Conservation (phyloP, 2,888 invertebrate genomes). For the Fragum whitleyi region DNA sequence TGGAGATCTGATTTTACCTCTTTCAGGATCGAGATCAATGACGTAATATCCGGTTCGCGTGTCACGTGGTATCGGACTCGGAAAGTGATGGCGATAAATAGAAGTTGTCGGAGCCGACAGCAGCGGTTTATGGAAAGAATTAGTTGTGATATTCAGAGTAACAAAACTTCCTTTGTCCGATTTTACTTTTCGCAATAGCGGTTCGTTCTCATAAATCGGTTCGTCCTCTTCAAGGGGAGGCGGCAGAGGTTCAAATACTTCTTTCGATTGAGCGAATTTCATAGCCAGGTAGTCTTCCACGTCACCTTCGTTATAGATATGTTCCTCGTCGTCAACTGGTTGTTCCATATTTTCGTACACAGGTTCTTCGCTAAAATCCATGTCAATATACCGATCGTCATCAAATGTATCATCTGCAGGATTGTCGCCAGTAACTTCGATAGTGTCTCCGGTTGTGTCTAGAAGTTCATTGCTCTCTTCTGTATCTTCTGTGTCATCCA, state of each 20-base stretch:
- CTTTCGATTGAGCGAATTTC: slow-evolving; percentile 34
- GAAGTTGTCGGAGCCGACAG: background rate
- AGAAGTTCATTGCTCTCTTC: slow-evolving; percentile 3
- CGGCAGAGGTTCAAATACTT: slow-evolving; percentile 43
- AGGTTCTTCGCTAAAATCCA: slow-evolving; percentile 24
- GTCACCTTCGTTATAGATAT: slow-evolving; percentile 57
- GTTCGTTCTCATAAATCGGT: slow-evolving; percentile 33
- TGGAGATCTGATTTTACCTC: background rate
- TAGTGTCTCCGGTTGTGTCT: background rate
- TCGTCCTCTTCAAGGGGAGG: slow-evolving; percentile 1
- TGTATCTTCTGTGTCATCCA: slow-evolving; percentile 35
- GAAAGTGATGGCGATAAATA: slow-evolving; percentile 7
- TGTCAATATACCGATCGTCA: background rate
- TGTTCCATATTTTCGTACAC: slow-evolving; percentile 45
- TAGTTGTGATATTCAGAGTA: slow-evolving; percentile 45
- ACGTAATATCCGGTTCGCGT: slow-evolving; percentile 1
- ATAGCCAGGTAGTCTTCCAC: slow-evolving; percentile 51
- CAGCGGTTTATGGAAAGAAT: slow-evolving; percentile 15
- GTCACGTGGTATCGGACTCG: slow-evolving; percentile 6
- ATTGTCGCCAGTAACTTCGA: background rate
- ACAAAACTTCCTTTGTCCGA: slow-evolving; percentile 43
- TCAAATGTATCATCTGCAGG: background rate
- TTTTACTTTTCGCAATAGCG: slow-evolving; percentile 3
- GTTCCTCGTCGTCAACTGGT: slow-evolving; percentile 36
- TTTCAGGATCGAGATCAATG: slow-evolving; percentile 12